Percentiles rank a stretch among this genome's conserved stretches.
Conservation (phyloP, 2,797 vertebrate species). For the Typhlichthys eigenmanni region DNA sequence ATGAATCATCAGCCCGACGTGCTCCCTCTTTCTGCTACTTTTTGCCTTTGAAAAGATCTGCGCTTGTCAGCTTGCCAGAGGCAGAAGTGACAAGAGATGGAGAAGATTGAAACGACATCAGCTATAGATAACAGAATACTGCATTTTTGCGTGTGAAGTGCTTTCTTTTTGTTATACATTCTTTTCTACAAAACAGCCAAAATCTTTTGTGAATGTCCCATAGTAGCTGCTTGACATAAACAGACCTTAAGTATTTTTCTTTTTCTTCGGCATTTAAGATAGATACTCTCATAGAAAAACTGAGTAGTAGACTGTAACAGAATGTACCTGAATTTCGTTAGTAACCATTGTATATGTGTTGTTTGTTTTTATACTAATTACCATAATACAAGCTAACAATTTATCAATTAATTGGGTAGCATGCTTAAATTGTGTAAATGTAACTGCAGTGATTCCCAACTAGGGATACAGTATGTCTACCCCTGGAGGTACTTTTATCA, state of each 20-base stretch:
- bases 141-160: background rate
- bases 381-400: no score
- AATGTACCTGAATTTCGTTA: no score
- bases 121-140: background rate
- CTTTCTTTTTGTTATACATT: background rate
- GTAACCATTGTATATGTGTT: no score
- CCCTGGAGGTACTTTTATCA: no score
- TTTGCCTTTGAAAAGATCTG: conserved; percentile 1
- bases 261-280: no score
- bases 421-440: no score
- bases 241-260: background rate
- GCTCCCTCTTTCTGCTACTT: background rate
- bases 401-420: no score
- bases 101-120: conserved; percentile 9
- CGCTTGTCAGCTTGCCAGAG: conserved; percentile 8
- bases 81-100: background rate
- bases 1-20: conserved; percentile 3
- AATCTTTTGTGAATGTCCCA: background rate
- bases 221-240: background rate
- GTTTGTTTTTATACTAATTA: no score
- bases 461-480: no score
- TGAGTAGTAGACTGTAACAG: no score
- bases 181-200: background rate
- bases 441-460: no score
- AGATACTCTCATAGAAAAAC: no score